Base-by-base conservation (phyloP, 2,888 invertebrate species). In the Polietes domitor region DNA sequence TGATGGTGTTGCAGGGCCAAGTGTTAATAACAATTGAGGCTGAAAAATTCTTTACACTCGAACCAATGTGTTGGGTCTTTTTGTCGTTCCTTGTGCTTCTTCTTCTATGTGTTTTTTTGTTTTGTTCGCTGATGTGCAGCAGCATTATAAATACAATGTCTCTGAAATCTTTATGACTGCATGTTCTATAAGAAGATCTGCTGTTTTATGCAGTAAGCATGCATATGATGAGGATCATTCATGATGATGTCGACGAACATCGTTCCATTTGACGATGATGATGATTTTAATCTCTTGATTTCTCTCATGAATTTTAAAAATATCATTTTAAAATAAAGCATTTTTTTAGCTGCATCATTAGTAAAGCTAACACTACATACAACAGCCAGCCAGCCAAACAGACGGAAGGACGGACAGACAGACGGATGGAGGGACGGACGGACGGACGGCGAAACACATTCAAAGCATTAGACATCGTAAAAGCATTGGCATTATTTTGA, bases 321-420 rank as follows among this genome's bases (percentile, higher is more conserved):
- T 84, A 81, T 81, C 73, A 79, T 84, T 84, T 84, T 76, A 77
- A 84, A 84, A 91, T 91, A 89, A 91, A 91, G 90, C 90, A 90
- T 89, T 91, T 91, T 89, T 89, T 89, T 88, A 88, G 90, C 88
- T 89, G 91, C 91, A 90, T 91, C 91, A 91, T 91, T 90, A 90
- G 89, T 88, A 90, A 88, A 89, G 88, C 89, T 90, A 91, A 91
- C 91, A 91, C 91, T 90, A 89, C 88, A 89, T 89, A 89, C 47
- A 81, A 74, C 68, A 78, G 19, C 19, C 70, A 73, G 65, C 55
- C 61, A 77, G 19, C 19, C 72, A 15, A 50, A n/a, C 17, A 21
- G 2, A 76, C 77, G 76, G 75, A 76, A 47, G 55, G 53, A 43
- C 72, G 58, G 50, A 75, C 47, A n/a, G n/a, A 61, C 43, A 12